Conservation (phyloP, 2,797 vertebrate genomes). For the Strix occidentalis region DNA sequence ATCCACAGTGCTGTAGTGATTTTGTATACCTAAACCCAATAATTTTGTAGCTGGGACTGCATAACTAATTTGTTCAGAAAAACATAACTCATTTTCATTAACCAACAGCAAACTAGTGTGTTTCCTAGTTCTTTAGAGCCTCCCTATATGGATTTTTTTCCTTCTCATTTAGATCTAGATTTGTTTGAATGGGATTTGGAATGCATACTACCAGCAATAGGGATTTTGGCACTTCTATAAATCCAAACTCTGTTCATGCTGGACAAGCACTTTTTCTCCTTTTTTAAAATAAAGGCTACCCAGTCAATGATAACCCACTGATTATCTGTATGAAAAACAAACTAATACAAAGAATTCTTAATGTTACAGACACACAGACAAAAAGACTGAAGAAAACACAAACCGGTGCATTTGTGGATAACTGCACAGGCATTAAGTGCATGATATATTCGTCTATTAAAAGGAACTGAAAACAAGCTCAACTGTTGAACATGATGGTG, state of each 20-base stretch:
- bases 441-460: accelerated
- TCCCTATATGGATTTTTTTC: background rate
- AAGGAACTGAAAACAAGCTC: background rate
- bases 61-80: background rate
- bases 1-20: background rate
- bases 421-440: background rate
- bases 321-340: background rate
- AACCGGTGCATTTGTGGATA: background rate
- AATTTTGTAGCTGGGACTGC: background rate
- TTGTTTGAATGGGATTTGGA: background rate
- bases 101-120: background rate
- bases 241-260: background rate
- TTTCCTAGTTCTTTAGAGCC: background rate
- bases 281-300: background rate
- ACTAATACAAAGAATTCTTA: background rate
- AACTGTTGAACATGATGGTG: background rate
- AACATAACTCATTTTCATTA: background rate
- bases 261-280: background rate
- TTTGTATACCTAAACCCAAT: background rate
- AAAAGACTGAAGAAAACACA: background rate
- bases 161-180: background rate
- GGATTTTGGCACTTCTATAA: background rate
- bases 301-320: background rate
- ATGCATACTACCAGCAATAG: background rate
- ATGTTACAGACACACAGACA: background rate